Percentiles rank a stretch among this genome's conserved stretches.
Conservation (phyloP, 2,113 vertebrate genomes). For the Sylvilagus bachmani region DNA sequence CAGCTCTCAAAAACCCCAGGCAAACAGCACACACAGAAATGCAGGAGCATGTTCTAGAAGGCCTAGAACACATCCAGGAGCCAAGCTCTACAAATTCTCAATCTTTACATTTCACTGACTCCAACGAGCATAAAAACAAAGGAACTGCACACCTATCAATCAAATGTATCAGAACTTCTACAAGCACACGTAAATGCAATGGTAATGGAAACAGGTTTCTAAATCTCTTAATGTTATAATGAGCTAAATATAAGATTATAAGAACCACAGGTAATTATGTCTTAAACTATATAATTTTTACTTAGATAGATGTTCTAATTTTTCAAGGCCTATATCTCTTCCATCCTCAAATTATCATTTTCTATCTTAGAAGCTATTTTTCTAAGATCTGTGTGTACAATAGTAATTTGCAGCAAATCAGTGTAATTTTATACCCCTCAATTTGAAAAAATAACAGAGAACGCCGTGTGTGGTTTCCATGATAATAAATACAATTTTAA, state of each 20-base stretch:
- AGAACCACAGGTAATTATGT: slow-evolving; percentile 6
- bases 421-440: slow-evolving; percentile 77
- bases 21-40: not conserved
- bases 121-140: not conserved
- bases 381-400: slow-evolving; percentile 44
- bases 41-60: not conserved
- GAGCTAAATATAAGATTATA: not conserved
- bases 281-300: slow-evolving; percentile 29
- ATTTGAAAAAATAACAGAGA: slow-evolving; percentile 74
- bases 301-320: slow-evolving; percentile 39
- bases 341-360: slow-evolving; percentile 45
- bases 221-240: slow-evolving; percentile 22
- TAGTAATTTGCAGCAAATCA: slow-evolving; percentile 64
- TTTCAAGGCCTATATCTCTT: slow-evolving; percentile 18
- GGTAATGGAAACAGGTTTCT: slow-evolving; percentile 38
- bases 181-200: not conserved
- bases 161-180: not conserved
- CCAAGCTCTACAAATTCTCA: not conserved
- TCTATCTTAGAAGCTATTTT: slow-evolving; percentile 71
- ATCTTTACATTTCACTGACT: not conserved
- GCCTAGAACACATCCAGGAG: not conserved
- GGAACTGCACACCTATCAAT: not conserved
- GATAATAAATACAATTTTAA: slow-evolving; percentile 80
- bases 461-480: slow-evolving; percentile 50
- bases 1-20: not conserved